phyloP scores from a whole-genome alignment of 2,888 invertebrate genomes.

The Enoplolaimus lenunculus region DNA sequence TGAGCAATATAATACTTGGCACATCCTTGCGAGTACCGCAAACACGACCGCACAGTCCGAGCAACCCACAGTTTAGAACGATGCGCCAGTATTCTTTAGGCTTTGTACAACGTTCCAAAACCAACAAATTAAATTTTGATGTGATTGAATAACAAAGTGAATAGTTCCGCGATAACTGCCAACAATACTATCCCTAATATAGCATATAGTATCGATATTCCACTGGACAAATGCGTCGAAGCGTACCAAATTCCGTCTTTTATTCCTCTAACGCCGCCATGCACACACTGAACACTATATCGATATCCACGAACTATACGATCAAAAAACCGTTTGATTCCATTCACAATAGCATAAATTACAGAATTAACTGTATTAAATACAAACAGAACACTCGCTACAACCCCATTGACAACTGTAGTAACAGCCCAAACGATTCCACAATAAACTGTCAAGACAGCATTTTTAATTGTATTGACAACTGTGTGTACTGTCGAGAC shows the following conservation, averaged over 20 bases:
- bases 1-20: no score
- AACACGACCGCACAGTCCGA: background rate
- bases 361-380: background rate
- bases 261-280: background rate
- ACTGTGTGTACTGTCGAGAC: background rate
- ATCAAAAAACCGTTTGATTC: background rate
- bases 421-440: background rate
- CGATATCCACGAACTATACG: background rate
- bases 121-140: background rate
- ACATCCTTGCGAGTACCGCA: background rate
- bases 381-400: background rate
- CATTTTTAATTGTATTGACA: background rate
- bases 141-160: background rate
- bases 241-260: background rate
- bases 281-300: background rate
- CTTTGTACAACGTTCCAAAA: no score
- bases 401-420: background rate
- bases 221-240: background rate
- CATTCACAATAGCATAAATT: background rate
- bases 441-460: background rate
- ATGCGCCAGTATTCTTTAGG: background rate
- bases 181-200: background rate
- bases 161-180: background rate
- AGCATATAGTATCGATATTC: background rate
- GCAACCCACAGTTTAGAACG: background rate